Base-by-base conservation (phyloP, 1,140 invertebrate genomes). In the Leptinotarsa undecemlineata region DNA sequence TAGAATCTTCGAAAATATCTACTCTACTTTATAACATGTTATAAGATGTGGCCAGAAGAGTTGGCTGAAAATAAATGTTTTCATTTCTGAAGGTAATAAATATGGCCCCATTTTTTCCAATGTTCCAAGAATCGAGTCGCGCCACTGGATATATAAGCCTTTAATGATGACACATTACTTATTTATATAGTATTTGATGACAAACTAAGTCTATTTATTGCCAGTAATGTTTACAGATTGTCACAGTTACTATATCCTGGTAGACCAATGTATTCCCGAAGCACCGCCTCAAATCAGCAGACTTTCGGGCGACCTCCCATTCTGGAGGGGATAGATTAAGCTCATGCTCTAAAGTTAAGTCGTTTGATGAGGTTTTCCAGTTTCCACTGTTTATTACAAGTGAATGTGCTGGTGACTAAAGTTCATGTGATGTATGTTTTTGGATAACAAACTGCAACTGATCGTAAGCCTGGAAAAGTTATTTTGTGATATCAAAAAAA, bases 101-200 rank as follows among this genome's bases (percentile, higher is more conserved):
- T 42, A 3, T 42, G 8, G 11, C 33, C 8, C 33, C 33, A 11
- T 42, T 11, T 42, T 42, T 11, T 42, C 33, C 33, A 42, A 42
- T 42, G 33, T 42, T 42, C 11, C 33, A 42, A 42, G 8, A 42
- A 42, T 42, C 11, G 33, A 42, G n/a, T 17, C 68, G 76, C 61
- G 23, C 33, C 66, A 68, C 66, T 19, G 15, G 15, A 57, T 60
- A 66, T 74, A 74, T 77, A 80, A 77, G 74, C 74, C 72, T 71
- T 77, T 79, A 80, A 76, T 75, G 76, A 79, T 79, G 76, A 76
- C 73, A 80, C 76, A 80, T 78, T 76, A 78, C 77, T 76, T 78
- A 78, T 77, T 78, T 77, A 79, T 70, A 70, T 47, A 74, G 68
- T 70, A 51, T 74, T 76, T 76, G 78, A 79, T 73, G 78, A 78